Percentiles rank a stretch among this genome's conserved stretches.
phyloP scores from a whole-genome alignment of 2,797 vertebrate genomes.

The Peromyscus melanophrys region DNA sequence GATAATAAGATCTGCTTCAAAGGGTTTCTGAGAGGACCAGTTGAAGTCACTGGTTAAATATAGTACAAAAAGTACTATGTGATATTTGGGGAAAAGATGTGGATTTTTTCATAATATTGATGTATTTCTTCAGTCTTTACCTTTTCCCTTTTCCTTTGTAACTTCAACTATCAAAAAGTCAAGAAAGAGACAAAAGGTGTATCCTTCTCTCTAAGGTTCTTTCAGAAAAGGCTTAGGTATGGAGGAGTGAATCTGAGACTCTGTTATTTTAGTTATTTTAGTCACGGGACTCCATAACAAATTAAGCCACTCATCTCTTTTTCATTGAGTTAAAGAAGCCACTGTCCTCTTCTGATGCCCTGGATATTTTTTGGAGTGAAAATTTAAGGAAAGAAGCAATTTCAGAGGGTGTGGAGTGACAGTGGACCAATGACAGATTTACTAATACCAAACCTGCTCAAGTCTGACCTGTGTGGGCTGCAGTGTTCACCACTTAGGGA shows the following conservation, averaged over 20 bases:
- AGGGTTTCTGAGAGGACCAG: constrained; percentile 9
- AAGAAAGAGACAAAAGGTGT: neutral
- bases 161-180: constrained; percentile 42
- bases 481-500: neutral
- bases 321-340: neutral
- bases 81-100: neutral
- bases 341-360: neutral
- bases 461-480: neutral
- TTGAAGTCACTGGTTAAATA: neutral
- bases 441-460: neutral
- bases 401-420: neutral
- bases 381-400: neutral
- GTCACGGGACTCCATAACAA: constrained; percentile 57
- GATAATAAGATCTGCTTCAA: neutral
- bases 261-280: constrained; percentile 44
- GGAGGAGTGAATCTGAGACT: neutral
- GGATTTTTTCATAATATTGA: neutral
- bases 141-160: constrained; percentile 9
- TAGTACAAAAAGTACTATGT: neutral
- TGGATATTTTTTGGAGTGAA: constrained; percentile 9
- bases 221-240: constrained; percentile 14
- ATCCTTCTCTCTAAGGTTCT: constrained; percentile 59
- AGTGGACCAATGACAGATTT: neutral
- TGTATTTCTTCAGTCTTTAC: constrained; percentile 13
- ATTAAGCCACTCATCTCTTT: constrained; percentile 54